Conservation (phyloP, 2,797 vertebrate genomes). For the Rhodeus uyekii region DNA sequence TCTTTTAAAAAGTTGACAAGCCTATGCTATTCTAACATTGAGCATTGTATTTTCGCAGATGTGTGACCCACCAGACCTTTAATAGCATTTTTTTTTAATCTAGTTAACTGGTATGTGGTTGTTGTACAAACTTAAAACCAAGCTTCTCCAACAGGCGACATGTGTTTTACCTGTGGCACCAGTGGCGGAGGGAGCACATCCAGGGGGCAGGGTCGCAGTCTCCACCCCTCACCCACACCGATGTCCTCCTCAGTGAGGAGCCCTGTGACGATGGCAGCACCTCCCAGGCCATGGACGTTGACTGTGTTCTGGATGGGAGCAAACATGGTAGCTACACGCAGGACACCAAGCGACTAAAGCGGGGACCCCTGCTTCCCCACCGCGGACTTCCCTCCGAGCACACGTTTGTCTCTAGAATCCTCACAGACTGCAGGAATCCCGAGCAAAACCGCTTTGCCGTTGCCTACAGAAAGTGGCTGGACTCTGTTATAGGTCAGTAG, state of each 20-base stretch:
- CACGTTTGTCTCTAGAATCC: constrained; percentile 79
- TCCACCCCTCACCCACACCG: constrained; percentile 60
- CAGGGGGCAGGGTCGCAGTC: constrained; percentile 53
- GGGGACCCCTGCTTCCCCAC: constrained; percentile 75
- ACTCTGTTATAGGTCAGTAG: constrained; percentile 84
- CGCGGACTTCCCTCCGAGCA: constrained; percentile 80
- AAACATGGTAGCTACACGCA: constrained; percentile 82
- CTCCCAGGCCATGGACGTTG: constrained; percentile 85
- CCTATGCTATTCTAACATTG: neutral
- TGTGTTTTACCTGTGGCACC: constrained; percentile 88
- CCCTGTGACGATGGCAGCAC: constrained; percentile 23
- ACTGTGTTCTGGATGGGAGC: constrained; percentile 76
- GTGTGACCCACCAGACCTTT: neutral
- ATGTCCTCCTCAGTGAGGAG: constrained; percentile 63
- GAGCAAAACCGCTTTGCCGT: constrained; percentile 90
- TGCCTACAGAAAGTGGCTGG: constrained; percentile 93
- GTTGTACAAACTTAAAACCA: constrained; percentile 23
- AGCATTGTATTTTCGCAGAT: neutral
- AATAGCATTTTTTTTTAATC: neutral
- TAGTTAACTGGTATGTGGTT: neutral
- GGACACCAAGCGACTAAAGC: constrained; percentile 91
- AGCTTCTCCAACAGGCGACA: constrained; percentile 77
- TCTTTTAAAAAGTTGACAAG: neutral
- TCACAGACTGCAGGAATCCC: constrained; percentile 78
- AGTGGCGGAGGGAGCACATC: constrained; percentile 77